Base-by-base conservation (phyloP, 1,140 invertebrate species). In the Caerostris darwini region DNA sequence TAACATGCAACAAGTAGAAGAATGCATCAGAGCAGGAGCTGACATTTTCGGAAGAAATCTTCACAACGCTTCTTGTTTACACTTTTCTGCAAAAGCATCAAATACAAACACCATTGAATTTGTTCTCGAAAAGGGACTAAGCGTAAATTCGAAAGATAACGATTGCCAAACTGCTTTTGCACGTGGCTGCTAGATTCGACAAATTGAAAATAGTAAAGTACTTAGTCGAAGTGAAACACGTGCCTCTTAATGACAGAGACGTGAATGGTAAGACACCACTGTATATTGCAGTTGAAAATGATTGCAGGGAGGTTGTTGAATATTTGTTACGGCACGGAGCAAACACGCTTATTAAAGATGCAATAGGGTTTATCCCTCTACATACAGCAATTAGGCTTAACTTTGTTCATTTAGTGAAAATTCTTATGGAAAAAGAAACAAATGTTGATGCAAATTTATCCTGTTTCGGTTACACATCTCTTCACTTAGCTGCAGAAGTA, bases 1-100 rank as follows among this genome's bases (percentile, higher is more conserved):
- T 7, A 59, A 64, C 12, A 14, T 50, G 34, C 6, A n/a, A 50
- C 14, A 87, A 14, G 19, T 58, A 19, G 10, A 86, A 0, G 50
- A 86, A 0, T 19, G n/a, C 54, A 59, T 86, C n/a, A 58, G 3
- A 0, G 4, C 8, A 1, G 85, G 85, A 7, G 85, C 85, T 19
- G 56, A 59, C 61, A 19, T 87, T 87, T 50, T 61, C 19, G 85
- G 34, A 87, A 87, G 7, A 61, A 50, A 61, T 12, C 93, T 90
- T 85, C 5, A 87, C 7, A 5, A 3, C 7, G 7, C 3, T 8
- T 61, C 59, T 12, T 64, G 34, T 7, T 19, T 87, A 14, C 85
- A 87, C 4, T 87, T 12, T 61, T n/a, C 67, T 34, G 67, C 17
- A 19, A 69, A 19, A 19, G 67, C 67, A n/a, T 1, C 17, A 69